A percentile compares a stretch with the other conserved stretches of the same genome.
Conservation (phyloP, 2,113 vertebrate species). For the Rhadina sibilatrix region DNA sequence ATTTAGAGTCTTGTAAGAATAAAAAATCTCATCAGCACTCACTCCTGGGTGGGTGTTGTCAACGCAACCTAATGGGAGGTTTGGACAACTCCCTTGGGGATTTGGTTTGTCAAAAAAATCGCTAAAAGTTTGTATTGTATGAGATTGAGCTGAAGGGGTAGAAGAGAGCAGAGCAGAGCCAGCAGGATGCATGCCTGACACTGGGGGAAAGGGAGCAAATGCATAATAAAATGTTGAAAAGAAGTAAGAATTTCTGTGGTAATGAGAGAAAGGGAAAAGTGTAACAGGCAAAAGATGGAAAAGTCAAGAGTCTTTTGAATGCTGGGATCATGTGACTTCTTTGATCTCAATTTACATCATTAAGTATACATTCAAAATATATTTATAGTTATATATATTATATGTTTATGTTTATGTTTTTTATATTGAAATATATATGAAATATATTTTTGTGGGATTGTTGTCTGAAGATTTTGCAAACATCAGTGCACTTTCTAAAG, state of each 20-base stretch:
- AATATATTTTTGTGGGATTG: background rate
- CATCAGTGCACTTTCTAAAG: background rate
- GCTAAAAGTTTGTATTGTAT: background rate
- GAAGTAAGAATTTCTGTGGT: background rate
- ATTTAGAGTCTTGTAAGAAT: background rate
- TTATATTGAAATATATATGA: background rate
- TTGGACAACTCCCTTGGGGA: background rate
- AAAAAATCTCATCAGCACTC: background rate
- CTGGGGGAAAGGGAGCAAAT: background rate
- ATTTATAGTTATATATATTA: background rate
- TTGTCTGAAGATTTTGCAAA: background rate
- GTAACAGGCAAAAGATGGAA: background rate
- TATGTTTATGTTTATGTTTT: background rate
- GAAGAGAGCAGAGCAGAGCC: background rate
- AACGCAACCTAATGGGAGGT: background rate
- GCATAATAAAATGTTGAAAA: background rate
- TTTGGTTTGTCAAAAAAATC: background rate
- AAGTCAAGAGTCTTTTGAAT: background rate
- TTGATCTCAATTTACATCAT: background rate
- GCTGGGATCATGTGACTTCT: background rate
- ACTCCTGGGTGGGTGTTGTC: background rate
- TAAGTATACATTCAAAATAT: background rate
- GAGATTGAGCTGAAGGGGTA: background rate
- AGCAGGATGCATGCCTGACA: background rate
- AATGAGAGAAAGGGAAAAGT: background rate